phyloP scores from a whole-genome alignment of 2,888 invertebrate species.

The Nomada ferruginata region DNA sequence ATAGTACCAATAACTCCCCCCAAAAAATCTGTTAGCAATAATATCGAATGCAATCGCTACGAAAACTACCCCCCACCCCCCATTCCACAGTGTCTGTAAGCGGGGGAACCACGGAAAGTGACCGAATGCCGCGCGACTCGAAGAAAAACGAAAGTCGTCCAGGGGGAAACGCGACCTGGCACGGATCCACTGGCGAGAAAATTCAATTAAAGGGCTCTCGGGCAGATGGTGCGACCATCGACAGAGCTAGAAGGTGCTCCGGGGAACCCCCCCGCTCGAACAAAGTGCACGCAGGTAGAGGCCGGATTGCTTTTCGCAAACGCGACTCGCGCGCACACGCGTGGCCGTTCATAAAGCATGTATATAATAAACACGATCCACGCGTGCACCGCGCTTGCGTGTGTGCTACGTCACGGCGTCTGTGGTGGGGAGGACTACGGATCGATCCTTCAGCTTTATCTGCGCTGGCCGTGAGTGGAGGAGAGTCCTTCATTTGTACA shows the following conservation, averaged over 20 bases:
- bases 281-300: slow-evolving; percentile 38
- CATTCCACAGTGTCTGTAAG: too few species aligned
- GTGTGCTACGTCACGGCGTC: slow-evolving; percentile 39
- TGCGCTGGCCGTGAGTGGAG: slow-evolving; percentile 42
- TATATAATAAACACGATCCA: slow-evolving; percentile 74
- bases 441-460: slow-evolving; percentile 72
- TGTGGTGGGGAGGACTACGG: slow-evolving; percentile 53
- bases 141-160: background rate
- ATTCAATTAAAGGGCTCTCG: background rate
- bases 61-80: too few species aligned
- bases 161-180: too few species aligned
- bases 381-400: slow-evolving; percentile 70
- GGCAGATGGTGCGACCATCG: too few species aligned
- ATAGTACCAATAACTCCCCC: too few species aligned
- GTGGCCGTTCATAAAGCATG: slow-evolving; percentile 72
- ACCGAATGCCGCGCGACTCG: background rate
- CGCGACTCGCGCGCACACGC: slow-evolving; percentile 9
- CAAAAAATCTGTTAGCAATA: too few species aligned
- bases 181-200: background rate
- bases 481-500: slow-evolving; percentile 58
- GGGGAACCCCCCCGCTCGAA: background rate
- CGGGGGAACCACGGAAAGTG: too few species aligned
- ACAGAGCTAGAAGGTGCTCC: too few species aligned
- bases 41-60: too few species aligned
- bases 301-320: slow-evolving; percentile 48